phyloP scores from a whole-genome alignment of 2,113 vertebrate genomes.

The Gallinago undulata region DNA sequence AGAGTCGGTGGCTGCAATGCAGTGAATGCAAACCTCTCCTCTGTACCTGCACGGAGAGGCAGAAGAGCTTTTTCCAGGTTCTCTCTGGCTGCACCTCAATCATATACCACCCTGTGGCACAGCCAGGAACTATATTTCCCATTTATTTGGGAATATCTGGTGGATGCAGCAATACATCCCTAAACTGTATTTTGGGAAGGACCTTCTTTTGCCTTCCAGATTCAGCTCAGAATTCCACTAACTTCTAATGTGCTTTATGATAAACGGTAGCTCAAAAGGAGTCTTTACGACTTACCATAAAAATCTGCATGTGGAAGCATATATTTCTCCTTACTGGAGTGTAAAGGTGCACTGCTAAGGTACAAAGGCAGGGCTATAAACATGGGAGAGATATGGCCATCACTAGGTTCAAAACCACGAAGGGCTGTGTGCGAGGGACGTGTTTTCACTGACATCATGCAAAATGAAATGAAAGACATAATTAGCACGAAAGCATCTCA shows the following conservation, averaged over 20 bases:
- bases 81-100: background rate
- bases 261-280: background rate
- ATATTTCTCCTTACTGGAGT: background rate
- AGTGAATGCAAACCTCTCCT: background rate
- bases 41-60: background rate
- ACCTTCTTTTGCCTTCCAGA: background rate
- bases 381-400: background rate
- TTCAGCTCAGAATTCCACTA: background rate
- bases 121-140: background rate
- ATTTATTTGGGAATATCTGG: background rate
- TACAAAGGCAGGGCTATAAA: background rate
- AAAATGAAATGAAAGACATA: background rate
- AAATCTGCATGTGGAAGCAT: background rate
- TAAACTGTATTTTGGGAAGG: background rate
- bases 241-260: background rate
- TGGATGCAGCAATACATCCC: background rate
- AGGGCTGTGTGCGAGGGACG: background rate
- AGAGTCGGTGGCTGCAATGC: background rate
- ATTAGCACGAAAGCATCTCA: background rate
- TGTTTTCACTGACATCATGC: background rate
- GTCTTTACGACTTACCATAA: background rate
- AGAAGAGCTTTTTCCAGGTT: background rate
- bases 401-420: background rate
- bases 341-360: background rate
- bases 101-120: background rate